Conservation (phyloP, 2,113 vertebrate species). For the Hydrochoerus hydrochaeris region DNA sequence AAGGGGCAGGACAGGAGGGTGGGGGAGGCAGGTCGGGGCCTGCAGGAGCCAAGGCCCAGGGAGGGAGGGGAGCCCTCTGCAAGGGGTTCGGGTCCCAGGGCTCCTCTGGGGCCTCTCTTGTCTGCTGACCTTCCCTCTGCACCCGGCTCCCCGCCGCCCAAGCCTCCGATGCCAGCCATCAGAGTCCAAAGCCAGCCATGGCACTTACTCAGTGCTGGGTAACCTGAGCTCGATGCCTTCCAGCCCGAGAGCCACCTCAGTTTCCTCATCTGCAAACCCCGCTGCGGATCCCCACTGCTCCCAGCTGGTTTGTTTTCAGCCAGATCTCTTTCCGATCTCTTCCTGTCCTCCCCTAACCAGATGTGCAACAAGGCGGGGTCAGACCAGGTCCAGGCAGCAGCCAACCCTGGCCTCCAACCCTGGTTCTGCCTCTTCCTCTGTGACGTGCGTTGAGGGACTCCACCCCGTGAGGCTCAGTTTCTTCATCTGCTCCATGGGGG, state of each 20-base stretch:
- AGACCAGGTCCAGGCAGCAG: constrained; percentile 46
- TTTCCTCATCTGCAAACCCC: background rate
- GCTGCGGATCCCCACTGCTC: constrained; percentile 2
- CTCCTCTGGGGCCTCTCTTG: background rate
- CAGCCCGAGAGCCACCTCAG: background rate
- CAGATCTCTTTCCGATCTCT: background rate
- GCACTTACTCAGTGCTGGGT: constrained; percentile 63
- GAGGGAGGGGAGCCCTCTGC: background rate
- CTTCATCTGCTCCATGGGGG: constrained; percentile 63
- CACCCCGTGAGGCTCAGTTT: constrained; percentile 74
- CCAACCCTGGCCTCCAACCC: constrained; percentile 60
- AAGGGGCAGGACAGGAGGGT: constrained; percentile 46
- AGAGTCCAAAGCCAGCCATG: background rate
- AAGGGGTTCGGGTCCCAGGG: background rate
- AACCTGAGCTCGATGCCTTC: background rate
- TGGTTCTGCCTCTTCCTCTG: constrained; percentile 63
- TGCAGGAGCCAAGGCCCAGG: constrained; percentile 26
- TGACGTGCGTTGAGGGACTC: constrained; percentile 68
- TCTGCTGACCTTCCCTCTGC: background rate
- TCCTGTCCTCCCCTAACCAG: constrained; percentile 43
- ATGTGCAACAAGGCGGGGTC: constrained; percentile 52
- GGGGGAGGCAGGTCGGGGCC: constrained; percentile 68
- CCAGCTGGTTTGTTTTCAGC: background rate
- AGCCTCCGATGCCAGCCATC: background rate
- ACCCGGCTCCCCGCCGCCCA: background rate